Evolutionary conservation across 2,113 vertebrate genomes (phyloP).

Genomic region (Greenwoodochromis staneri): DNA sequence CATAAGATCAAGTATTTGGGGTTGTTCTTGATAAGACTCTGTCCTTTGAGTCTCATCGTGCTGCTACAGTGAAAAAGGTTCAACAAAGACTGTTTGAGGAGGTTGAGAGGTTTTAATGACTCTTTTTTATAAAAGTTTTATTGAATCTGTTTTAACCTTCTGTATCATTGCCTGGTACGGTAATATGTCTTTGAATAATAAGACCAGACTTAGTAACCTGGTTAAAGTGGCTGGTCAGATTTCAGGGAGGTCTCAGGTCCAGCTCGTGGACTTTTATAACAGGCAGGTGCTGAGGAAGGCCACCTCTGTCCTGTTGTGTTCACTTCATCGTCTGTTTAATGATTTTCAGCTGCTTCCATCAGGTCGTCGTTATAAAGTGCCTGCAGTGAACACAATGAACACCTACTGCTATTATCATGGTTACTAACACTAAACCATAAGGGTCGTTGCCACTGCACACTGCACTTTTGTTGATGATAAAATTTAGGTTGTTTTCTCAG

Average conservation of each 20-base stretch:
- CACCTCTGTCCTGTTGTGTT: not conserved
- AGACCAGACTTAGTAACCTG: not conserved
- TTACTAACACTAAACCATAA: not conserved
- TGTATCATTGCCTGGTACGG: not conserved
- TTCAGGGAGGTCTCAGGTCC: not conserved
- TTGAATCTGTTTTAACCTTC: not conserved
- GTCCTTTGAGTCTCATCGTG: not conserved
- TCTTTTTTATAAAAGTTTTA: not conserved
- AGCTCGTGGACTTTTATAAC: not conserved
- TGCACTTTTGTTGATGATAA: not conserved
- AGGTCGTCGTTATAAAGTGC: not conserved
- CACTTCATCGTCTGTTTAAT: not conserved
- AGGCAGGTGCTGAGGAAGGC: not conserved
- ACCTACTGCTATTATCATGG: not conserved
- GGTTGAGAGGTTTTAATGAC: not conserved
- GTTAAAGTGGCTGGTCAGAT: not conserved
- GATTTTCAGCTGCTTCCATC: not conserved
- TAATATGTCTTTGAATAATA: not conserved
- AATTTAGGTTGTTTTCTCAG: not conserved
- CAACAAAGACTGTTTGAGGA: not conserved
- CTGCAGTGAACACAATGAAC: not conserved
- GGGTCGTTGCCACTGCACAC: not conserved
- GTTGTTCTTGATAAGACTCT: not conserved
- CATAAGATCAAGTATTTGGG: not conserved
- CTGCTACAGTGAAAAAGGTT: not conserved